Conservation (phyloP, 2,888 invertebrate genomes). For the Drosophila atripex region DNA sequence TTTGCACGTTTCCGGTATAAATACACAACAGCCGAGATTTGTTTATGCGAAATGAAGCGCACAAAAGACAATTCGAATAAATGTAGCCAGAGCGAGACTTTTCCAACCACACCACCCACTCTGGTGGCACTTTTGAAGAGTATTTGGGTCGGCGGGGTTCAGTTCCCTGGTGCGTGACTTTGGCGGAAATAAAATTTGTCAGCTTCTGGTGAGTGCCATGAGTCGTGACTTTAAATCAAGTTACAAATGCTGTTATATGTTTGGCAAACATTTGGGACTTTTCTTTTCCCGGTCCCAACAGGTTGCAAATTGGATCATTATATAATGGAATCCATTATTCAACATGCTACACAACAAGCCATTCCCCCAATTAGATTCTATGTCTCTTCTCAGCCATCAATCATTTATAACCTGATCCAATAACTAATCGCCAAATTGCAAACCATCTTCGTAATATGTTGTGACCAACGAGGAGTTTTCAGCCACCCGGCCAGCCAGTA, state of each 20-base stretch:
- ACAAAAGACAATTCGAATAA: constrained; percentile 79
- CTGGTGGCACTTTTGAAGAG: constrained; percentile 17
- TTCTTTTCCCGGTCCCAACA: constrained; percentile 17
- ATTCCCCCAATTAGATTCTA: constrained; percentile 48
- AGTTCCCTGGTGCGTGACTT: constrained; percentile 74
- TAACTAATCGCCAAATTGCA: constrained; percentile 65
- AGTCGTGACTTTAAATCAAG: constrained; percentile 65
- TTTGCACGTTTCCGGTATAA: constrained; percentile 80
- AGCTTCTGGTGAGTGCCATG: constrained; percentile 57
- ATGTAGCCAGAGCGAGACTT: constrained; percentile 48
- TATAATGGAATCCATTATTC: constrained; percentile 38
- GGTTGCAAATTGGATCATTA: constrained; percentile 52
- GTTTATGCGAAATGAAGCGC: constrained; percentile 80
- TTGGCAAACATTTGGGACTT: constrained; percentile 26
- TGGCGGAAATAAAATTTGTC: constrained; percentile 75
- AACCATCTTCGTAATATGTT: constrained; percentile 43
- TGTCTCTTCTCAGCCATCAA: constrained; percentile 53
- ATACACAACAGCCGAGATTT: constrained; percentile 77
- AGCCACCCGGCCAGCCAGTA: constrained; percentile 59
- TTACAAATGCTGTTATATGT: constrained; percentile 48
- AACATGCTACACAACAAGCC: constrained; percentile 7
- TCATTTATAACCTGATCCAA: constrained; percentile 51
- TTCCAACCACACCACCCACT: neutral
- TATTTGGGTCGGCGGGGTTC: constrained; percentile 69
- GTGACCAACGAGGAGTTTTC: constrained; percentile 1